These are phyloP conservation scores for Procambarus virginalis DNA, from an alignment of 1,140 invertebrate genomes.

Conservation along the genomic window DNA sequence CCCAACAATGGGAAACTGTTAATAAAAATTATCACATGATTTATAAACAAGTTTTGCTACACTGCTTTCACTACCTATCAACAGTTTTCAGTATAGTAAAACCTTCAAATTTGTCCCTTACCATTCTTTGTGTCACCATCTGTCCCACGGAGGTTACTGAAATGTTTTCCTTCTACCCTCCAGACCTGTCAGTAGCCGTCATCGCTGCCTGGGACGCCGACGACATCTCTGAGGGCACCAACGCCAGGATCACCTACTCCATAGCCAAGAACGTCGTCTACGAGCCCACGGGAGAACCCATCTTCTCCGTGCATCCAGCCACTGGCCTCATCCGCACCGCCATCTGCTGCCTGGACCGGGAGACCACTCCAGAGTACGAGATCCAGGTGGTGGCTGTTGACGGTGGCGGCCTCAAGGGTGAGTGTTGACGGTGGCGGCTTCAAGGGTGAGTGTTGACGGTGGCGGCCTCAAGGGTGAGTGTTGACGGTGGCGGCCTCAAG, in stretches of 20 bases:
- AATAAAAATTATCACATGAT: too few relatives aligned
- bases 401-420: slow-evolving; percentile 20
- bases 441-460: background rate
- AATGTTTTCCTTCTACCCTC: background rate
- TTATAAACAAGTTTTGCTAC: background rate
- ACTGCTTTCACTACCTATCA: too few relatives aligned
- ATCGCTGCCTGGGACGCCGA: slow-evolving; percentile 26
- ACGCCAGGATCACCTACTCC: slow-evolving; percentile 36
- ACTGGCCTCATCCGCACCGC: slow-evolving; percentile 16
- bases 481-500: too few relatives aligned
- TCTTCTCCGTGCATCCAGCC: slow-evolving; percentile 27
- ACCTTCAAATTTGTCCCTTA: background rate
- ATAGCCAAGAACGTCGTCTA: slow-evolving; percentile 23
- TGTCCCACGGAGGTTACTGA: background rate
- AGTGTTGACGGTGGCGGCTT: background rate
- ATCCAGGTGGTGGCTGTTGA: slow-evolving; percentile 31
- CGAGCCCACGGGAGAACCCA: slow-evolving; percentile 13
- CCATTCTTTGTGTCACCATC: background rate
- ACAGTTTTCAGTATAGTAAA: too few relatives aligned
- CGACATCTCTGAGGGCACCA: slow-evolving; percentile 27
- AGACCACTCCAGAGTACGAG: slow-evolving; percentile 28
- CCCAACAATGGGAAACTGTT: too few relatives aligned
- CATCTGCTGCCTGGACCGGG: slow-evolving; percentile 30
- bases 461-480: background rate
- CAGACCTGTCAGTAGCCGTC: slow-evolving; percentile 23